Base-by-base conservation (phyloP, 2,888 invertebrate species). In the Nysson spinosus region DNA sequence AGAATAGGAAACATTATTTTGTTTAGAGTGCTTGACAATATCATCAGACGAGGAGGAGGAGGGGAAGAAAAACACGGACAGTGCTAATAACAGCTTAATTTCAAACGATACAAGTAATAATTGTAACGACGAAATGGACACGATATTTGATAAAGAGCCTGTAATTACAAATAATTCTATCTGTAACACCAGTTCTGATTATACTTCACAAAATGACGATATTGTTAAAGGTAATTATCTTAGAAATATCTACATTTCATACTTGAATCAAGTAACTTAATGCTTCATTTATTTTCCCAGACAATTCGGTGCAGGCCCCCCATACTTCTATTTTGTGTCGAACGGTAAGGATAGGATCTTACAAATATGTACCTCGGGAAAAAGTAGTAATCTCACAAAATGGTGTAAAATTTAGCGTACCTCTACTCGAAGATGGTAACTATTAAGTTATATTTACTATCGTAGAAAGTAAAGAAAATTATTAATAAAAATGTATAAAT, bases 301-400 rank as follows among this genome's bases (percentile, higher is more conserved):
- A 89, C 51, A 64, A 57, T 63, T 85, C 80, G 35, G 74, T 84
- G 54, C 85, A 90, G 51, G 4, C 89, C 39, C 81, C 89, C 43
- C 89, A 89, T 49, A 90, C 91, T n/a, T 87, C 90, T 40, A 81
- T 95, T 7, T 87, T 89, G 12, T 96, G 96, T 85, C 90, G 94
- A 72, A 93, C 94, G 14, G 92, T 96, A 54, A 90, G 96, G 69
- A 93, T 97, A 83, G 96, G 97, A 30, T 94, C 95, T 11, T 94
- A 95, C 84, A 93, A 93, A 88, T 94, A 93, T 81, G 90, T 92
- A 71, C 93, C 95, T 19, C 90, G 89, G 62, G 93, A 94, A 83
- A 91, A 92, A 87, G 93, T 96, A 86, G 83, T 90, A 63, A 81
- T 90, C 40, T 88, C 89, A 1, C 79, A 87, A 17, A 80, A 78